phyloP scores from a whole-genome alignment of 2,113 vertebrate genomes.

The human (Homo sapiens) region GRCh38 chr12:104523001-104523500 shows the following conservation, averaged over 20 bases:
- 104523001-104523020: neutral
- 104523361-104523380: neutral
- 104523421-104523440: neutral
- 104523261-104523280: neutral
- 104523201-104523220: neutral
- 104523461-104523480: neutral
- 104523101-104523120: neutral
- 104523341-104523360: neutral
- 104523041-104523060: neutral
- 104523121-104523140: neutral
- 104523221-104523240: neutral
- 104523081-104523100: neutral
- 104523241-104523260: neutral
- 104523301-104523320: neutral
- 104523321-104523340: neutral
- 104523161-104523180: neutral
- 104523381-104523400: neutral
- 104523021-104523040: neutral
- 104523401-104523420: neutral
- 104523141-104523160: neutral
- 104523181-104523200: too few relatives aligned
- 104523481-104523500: neutral
- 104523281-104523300: neutral
- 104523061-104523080: neutral
- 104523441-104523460: rapidly evolving